Evolutionary conservation across 2,888 invertebrate genomes (phyloP).

Genomic region (Fragum sueziense): DNA sequence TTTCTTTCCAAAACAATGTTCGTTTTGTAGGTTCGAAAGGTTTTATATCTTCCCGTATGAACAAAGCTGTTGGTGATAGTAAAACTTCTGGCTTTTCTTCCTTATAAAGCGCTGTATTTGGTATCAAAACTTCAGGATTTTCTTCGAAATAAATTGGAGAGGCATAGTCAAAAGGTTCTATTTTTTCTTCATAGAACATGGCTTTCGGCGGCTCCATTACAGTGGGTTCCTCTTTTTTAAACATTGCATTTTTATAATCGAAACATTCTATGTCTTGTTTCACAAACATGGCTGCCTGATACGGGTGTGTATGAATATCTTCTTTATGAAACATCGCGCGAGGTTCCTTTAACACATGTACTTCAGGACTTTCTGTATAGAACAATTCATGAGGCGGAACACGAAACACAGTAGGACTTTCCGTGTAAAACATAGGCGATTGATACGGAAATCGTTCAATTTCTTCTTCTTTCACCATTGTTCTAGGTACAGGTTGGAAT

Average conservation of each 20-base stretch:
- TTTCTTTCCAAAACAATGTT: constrained; percentile 1
- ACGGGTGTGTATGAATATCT: constrained; percentile 5
- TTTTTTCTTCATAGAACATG: constrained; percentile 14
- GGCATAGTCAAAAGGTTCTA: constrained; percentile 9
- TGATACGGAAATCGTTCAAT: constrained; percentile 9
- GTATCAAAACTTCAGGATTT: neutral
- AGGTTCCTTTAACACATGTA: neutral
- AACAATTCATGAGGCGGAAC: neutral
- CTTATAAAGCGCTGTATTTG: neutral
- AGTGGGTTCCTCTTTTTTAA: neutral
- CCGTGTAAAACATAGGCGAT: neutral
- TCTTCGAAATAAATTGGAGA: constrained; percentile 10
- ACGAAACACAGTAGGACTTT: neutral
- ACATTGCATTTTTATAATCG: constrained; percentile 7
- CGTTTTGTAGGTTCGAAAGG: neutral
- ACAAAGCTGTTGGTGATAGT: neutral
- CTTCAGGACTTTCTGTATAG: neutral
- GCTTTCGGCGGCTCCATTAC: neutral
- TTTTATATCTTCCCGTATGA: neutral
- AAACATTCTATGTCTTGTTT: constrained; percentile 1
- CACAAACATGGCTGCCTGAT: constrained; percentile 10
- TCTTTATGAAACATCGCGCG: constrained; percentile 16
- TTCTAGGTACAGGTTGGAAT: neutral
- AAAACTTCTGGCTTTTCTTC: constrained; percentile 5
- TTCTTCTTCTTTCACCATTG: neutral